Conservation (phyloP, 2,797 vertebrate genomes). For the Neosilurus mollespiculum region DNA sequence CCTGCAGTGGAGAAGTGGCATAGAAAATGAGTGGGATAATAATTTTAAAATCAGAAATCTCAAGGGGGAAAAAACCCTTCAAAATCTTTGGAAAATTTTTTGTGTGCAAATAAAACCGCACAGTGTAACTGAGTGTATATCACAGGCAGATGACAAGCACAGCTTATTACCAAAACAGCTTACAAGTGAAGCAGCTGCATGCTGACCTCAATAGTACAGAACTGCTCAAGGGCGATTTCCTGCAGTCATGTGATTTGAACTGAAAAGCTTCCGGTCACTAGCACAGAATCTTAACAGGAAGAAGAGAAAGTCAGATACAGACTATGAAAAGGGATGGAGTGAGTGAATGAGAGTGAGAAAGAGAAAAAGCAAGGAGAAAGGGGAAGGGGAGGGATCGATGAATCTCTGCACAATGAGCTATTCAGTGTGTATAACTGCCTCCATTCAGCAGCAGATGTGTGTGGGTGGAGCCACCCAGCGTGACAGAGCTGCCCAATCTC, state of each 20-base stretch:
- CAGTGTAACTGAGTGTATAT: background rate
- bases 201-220: conserved; percentile 13
- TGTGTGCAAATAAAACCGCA: background rate
- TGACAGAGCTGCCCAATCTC: conserved; percentile 40
- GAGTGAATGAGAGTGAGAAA: conserved; percentile 8
- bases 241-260: conserved; percentile 15
- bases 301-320: conserved; percentile 17
- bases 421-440: conserved; percentile 49
- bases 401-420: conserved; percentile 51
- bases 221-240: conserved; percentile 7
- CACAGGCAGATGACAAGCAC: background rate
- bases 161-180: conserved; percentile 22
- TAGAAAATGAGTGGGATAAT: background rate
- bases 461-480: conserved; percentile 42
- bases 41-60: background rate
- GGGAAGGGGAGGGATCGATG: conserved; percentile 14
- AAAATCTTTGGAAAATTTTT: background rate
- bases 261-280: conserved; percentile 27
- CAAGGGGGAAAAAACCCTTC: background rate
- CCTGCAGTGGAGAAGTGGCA: too few species aligned
- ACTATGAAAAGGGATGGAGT: conserved; percentile 23
- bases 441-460: conserved; percentile 53
- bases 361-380: conserved; percentile 15
- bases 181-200: conserved; percentile 28
- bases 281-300: conserved; percentile 18